phyloP scores from a whole-genome alignment of 1,140 invertebrate species.

The Galendromus occidentalis region DNA sequence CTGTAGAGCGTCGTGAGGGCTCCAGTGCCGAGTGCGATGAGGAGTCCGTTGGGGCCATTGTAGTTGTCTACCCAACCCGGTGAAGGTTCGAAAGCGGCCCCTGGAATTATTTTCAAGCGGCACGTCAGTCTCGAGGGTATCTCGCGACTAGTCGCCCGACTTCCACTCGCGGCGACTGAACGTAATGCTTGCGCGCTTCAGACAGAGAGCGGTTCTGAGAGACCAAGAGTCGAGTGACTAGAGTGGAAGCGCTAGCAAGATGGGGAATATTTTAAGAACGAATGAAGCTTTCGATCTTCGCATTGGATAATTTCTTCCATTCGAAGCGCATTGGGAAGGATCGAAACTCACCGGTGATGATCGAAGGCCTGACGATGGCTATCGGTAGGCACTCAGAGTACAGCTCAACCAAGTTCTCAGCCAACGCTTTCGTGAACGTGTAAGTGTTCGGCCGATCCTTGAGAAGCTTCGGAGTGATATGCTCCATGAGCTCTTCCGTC shows the following conservation, averaged over 20 bases:
- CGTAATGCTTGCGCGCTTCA: too few relatives aligned
- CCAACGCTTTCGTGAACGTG: slow-evolving; percentile 57
- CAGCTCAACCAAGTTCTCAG: slow-evolving; percentile 49
- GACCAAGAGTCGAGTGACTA: too few relatives aligned
- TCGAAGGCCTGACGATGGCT: slow-evolving; percentile 16
- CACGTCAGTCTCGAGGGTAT: too few relatives aligned
- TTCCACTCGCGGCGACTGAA: too few relatives aligned
- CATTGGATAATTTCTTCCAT: too few relatives aligned
- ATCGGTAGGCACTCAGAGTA: slow-evolving; percentile 27
- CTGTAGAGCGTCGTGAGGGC: slow-evolving; percentile 60
- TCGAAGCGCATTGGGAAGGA: too few relatives aligned
- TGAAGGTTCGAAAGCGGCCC: background rate
- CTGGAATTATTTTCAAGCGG: background rate
- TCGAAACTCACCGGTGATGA: slow-evolving; percentile 9
- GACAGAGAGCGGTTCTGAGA: too few relatives aligned
- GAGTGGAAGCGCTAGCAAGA: too few relatives aligned
- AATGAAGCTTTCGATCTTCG: too few relatives aligned
- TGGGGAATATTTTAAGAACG: too few relatives aligned
- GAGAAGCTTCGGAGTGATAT: slow-evolving; percentile 35
- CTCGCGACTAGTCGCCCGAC: too few relatives aligned
- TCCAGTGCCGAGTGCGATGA: slow-evolving; percentile 77
- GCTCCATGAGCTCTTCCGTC: background rate
- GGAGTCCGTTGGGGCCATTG: slow-evolving; percentile 84
- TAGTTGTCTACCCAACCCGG: slow-evolving; percentile 70
- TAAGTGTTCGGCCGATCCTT: slow-evolving; percentile 58